Conservation (phyloP, 2,888 invertebrate genomes). For the Drosophila lacicola region DNA sequence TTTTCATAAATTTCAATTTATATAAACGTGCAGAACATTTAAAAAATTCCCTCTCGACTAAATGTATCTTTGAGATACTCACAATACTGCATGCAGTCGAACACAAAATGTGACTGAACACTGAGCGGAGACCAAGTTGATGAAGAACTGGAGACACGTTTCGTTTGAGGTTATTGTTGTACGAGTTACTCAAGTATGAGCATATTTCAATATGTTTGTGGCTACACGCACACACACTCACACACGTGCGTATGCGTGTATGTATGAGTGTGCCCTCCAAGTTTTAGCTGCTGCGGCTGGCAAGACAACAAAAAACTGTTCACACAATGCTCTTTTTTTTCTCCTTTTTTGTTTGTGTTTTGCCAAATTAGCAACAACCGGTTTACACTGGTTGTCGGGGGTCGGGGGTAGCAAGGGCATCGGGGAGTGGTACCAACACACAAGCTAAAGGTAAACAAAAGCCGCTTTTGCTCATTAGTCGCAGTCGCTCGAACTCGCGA, state of each 20-base stretch:
- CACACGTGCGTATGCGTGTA: neutral
- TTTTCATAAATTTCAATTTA: neutral
- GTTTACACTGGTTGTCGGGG: slow-evolving; percentile 55
- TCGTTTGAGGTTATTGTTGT: slow-evolving; percentile 37
- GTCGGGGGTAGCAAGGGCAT: slow-evolving; percentile 28
- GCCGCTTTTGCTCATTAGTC: slow-evolving; percentile 68
- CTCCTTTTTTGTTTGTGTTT: slow-evolving; percentile 37
- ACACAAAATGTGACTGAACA: slow-evolving; percentile 45
- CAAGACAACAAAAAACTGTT: slow-evolving; percentile 37
- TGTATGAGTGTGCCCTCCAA: slow-evolving; percentile 18
- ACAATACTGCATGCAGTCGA: slow-evolving; percentile 38
- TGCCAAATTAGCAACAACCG: slow-evolving; percentile 74
- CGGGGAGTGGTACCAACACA: slow-evolving; percentile 14
- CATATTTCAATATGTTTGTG: slow-evolving; percentile 4
- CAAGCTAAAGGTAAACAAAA: slow-evolving; percentile 69
- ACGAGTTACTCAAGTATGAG: neutral
- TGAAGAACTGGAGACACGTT: slow-evolving; percentile 41
- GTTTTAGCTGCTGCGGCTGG: slow-evolving; percentile 27
- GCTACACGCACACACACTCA: neutral
- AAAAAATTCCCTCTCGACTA: too few species aligned
- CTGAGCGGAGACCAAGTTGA: slow-evolving; percentile 7
- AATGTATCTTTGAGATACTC: slow-evolving; percentile 39
- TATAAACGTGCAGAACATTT: too few species aligned
- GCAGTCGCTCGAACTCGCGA: slow-evolving; percentile 21
- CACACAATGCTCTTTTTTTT: slow-evolving; percentile 27